Base-by-base conservation (phyloP, 2,113 vertebrate species). In the Hystrix cristata region DNA sequence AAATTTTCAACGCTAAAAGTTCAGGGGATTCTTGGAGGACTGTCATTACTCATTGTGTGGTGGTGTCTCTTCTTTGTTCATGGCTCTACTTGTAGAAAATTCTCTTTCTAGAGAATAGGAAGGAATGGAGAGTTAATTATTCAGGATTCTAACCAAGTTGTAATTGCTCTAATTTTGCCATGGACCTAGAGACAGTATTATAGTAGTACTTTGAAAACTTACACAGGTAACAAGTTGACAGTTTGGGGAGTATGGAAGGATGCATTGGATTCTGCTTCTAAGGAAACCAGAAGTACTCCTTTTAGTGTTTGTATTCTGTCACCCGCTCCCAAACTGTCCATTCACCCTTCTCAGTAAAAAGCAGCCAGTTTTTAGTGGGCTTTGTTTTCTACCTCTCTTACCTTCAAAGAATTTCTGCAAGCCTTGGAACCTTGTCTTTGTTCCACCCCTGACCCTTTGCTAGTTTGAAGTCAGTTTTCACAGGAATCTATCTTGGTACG, bases 61-160 rank as follows among this genome's bases (percentile, higher is more conserved):
- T 67, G 21, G 16, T 74, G 9, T 29, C 34, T 86, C 34, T 12
- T 74, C 16, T 85, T 90, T 84, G 10, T 78, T 86, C 9, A 9
- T 46, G 16, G 10, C 16, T 53, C 18, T 12, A 57, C 55, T 55
- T 55, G 3, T n/a, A 55, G 76, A 55, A 55, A 94, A 43, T 74
- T 43, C 19, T 93, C 31, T 84, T 89, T 87, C 80, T 64, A 89
- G 60, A 79, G 53, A 91, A 82, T 74, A 76, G 43, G 62, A 64
- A 94, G 86, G 84, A 90, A 69, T 93, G 57, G 38, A 48, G n/a
- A 92, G 48, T 96, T 94, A 96, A 87, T 94, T 89, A 90, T 78
- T 96, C 25, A 65, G 12, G 6, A 71, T 78, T 95, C 94, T 90
- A 97, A 79, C 29, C 9, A 87, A 84, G 71, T 60, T 72, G 13